A percentile compares a stretch with the other conserved stretches of the same genome.
Evolutionary conservation across 2,888 invertebrate species (phyloP).

Genomic region (Glaucopsyche alexis): DNA sequence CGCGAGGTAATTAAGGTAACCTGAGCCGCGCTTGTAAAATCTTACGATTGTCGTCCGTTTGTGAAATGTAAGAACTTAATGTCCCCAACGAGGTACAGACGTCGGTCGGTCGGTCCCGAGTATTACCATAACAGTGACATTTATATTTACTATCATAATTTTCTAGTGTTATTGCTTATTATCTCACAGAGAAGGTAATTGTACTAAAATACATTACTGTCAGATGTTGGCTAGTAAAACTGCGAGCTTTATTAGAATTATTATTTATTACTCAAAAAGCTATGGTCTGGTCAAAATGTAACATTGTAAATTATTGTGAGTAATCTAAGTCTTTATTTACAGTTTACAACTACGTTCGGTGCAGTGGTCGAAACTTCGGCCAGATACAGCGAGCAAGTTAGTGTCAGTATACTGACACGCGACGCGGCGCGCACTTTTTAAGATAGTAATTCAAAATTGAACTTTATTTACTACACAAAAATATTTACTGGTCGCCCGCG

Average conservation of each 20-base stretch:
- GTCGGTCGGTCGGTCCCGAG: neutral
- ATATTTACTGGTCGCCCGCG: too few species aligned
- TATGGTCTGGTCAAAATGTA: neutral
- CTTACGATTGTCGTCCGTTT: neutral
- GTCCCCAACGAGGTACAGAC: neutral
- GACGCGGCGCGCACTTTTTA: too few species aligned
- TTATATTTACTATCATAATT: neutral
- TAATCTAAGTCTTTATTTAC: neutral
- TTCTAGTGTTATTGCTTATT: slow-evolving; percentile 2
- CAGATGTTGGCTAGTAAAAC: neutral
- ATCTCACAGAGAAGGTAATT: neutral
- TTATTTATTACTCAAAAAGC: neutral
- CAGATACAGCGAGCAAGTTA: too few species aligned
- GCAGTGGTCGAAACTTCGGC: neutral
- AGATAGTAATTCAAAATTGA: too few species aligned
- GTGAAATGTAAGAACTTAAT: neutral
- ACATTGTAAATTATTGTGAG: neutral
- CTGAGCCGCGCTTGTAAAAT: slow-evolving; percentile 15
- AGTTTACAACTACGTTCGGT: neutral
- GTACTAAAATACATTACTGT: neutral
- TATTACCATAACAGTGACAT: neutral
- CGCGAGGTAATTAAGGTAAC: slow-evolving; percentile 24
- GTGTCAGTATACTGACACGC: too few species aligned
- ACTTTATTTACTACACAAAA: too few species aligned
- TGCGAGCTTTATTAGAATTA: neutral